phyloP scores from a whole-genome alignment of 2,888 invertebrate species.

The Nephrocerus scutellatus region DNA sequence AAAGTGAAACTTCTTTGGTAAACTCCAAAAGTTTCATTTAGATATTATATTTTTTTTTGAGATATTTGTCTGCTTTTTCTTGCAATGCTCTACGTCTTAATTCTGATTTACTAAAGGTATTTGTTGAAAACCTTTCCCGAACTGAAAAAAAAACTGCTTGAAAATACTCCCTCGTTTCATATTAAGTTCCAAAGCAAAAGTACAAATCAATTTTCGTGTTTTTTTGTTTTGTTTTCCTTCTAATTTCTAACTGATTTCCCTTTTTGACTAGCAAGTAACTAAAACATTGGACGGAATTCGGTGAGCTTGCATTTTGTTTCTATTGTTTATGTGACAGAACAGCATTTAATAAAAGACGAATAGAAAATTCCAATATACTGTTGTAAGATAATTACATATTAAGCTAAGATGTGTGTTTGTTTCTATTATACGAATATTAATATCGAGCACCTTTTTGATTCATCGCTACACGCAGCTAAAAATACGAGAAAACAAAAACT shows the following conservation, averaged over 20 bases:
- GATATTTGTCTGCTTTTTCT: too few species aligned
- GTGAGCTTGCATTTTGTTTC: conserved; percentile 22
- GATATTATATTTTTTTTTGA: too few species aligned
- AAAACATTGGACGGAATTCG: conserved; percentile 27
- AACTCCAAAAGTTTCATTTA: too few species aligned
- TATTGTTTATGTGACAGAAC: not conserved
- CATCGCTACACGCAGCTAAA: conserved; percentile 19
- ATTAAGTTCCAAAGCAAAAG: too few species aligned
- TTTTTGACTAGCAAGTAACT: conserved; percentile 22
- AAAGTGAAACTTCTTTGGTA: too few species aligned
- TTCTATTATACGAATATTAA: conserved; percentile 17
- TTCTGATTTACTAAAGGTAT: conserved; percentile 7
- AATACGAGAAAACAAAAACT: conserved; percentile 11
- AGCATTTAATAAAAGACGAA: not conserved
- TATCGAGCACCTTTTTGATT: conserved; percentile 23
- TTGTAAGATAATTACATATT: conserved; percentile 16
- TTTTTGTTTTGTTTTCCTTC: too few species aligned
- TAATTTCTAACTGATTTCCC: too few species aligned
- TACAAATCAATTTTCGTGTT: too few species aligned
- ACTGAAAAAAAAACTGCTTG: conserved; percentile 5
- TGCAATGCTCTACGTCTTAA: too few species aligned
- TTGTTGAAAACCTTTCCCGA: conserved; percentile 1
- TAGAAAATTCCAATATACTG: conserved; percentile 1
- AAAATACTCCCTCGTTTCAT: too few species aligned
- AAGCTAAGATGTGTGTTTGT: conserved; percentile 15